Evolutionary conservation across 2,113 vertebrate species (phyloP).

Genomic region (Dryoscopus gambensis): DNA sequence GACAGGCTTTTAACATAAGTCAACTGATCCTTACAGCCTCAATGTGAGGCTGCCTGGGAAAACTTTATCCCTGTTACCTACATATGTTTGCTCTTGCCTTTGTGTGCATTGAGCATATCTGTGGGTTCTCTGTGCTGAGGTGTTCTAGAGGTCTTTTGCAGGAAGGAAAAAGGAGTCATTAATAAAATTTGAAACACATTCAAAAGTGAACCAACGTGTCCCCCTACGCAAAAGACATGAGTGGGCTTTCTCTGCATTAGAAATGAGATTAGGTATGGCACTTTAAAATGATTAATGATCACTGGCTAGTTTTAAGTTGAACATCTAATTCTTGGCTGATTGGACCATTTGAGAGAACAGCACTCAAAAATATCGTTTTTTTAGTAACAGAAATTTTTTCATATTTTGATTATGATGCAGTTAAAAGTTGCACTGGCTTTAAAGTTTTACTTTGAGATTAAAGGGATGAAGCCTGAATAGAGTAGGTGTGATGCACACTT

Average conservation of each 20-base stretch:
- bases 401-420: neutral
- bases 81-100: neutral
- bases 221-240: neutral
- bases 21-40: neutral
- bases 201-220: neutral
- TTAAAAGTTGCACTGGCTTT: neutral
- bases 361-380: neutral
- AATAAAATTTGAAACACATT: neutral
- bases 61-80: neutral
- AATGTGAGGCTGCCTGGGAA: neutral
- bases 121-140: neutral
- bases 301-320: neutral
- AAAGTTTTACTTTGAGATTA: neutral
- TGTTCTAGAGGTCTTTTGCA: neutral
- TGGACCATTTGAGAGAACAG: neutral
- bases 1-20: neutral
- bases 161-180: neutral
- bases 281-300: slow-evolving; percentile 20
- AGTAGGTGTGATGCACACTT: neutral
- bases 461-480: neutral
- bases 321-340: neutral
- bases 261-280: neutral
- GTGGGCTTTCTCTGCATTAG: neutral
- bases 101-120: neutral
- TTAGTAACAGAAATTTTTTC: neutral